A percentile compares a stretch with the other conserved stretches of the same genome.
Evolutionary conservation across 2,888 invertebrate species (phyloP).

Genomic region (Portevinia maculata): DNA sequence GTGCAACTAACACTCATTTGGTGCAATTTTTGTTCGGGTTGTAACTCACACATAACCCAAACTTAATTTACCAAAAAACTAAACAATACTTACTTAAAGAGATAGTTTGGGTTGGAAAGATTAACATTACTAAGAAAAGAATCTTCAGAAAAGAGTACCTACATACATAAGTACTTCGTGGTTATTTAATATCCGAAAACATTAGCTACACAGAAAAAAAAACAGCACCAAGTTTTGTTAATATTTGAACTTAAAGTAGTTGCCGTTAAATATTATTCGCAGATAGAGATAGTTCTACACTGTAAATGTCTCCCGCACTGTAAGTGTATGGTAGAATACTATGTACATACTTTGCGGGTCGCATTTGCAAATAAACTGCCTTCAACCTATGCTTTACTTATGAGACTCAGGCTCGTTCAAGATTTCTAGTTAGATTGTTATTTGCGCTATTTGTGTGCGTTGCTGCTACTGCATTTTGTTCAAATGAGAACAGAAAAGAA

Average conservation of each 20-base stretch:
- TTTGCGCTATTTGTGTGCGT: conserved; percentile 25
- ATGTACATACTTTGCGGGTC: conserved; percentile 34
- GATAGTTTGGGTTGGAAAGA: conserved; percentile 20
- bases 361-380: conserved; percentile 68
- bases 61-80: not conserved
- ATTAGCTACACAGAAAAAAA: conserved; percentile 19
- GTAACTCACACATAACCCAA: not conserved
- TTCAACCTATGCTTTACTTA: conserved; percentile 63
- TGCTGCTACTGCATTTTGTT: conserved; percentile 53
- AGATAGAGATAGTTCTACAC: conserved; percentile 25
- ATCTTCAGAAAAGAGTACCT: conserved; percentile 22
- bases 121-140: conserved; percentile 39
- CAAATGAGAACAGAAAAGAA: conserved; percentile 28
- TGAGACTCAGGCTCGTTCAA: conserved; percentile 48
- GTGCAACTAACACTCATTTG: too few species aligned
- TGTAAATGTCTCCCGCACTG: conserved; percentile 7
- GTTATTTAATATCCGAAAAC: conserved; percentile 58
- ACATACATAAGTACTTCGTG: not conserved
- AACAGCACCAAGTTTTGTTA: conserved; percentile 28
- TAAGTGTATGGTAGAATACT: not conserved
- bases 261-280: conserved; percentile 13
- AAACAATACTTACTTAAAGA: conserved; percentile 23
- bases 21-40: too few species aligned
- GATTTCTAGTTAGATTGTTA: conserved; percentile 65
- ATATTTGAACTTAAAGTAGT: conserved; percentile 38